These are phyloP conservation scores for Calameuta pallipes DNA, from an alignment of 2,888 invertebrate species.

Conservation along the genomic window DNA sequence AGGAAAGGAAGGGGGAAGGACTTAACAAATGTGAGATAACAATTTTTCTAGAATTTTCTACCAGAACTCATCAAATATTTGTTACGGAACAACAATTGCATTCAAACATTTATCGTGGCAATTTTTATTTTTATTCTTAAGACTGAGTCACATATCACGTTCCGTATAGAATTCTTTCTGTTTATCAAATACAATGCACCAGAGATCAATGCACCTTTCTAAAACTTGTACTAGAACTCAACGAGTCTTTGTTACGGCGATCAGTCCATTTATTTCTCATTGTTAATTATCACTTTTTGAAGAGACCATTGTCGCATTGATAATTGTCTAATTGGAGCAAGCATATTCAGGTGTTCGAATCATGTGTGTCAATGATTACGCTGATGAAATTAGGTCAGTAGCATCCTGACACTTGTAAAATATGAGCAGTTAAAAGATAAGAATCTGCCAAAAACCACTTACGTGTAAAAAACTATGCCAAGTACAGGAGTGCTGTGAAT, in stretches of 20 bases:
- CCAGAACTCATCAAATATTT: not conserved
- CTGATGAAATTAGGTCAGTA: not conserved
- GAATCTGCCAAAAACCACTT: too few species aligned
- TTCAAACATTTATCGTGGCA: not conserved
- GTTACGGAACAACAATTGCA: not conserved
- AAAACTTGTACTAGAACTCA: not conserved
- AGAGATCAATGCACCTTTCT: not conserved
- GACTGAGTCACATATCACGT: not conserved
- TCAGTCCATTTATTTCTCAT: not conserved
- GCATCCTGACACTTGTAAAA: not conserved
- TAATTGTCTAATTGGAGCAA: not conserved
- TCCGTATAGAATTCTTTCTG: not conserved
- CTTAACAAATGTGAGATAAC: not conserved
- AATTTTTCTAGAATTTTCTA: not conserved
- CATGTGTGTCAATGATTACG: not conserved
- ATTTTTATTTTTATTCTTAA: not conserved
- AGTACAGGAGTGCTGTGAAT: too few species aligned
- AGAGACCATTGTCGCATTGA: not conserved
- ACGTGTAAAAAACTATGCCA: too few species aligned
- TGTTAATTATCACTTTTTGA: not conserved
- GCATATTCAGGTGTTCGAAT: not conserved
- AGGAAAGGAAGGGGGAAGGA: too few species aligned
- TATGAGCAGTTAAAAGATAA: not conserved
- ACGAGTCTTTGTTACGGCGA: not conserved
- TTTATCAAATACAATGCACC: not conserved